phyloP scores from a whole-genome alignment of 1,140 invertebrate species.

The Tenebrio molitor region DNA sequence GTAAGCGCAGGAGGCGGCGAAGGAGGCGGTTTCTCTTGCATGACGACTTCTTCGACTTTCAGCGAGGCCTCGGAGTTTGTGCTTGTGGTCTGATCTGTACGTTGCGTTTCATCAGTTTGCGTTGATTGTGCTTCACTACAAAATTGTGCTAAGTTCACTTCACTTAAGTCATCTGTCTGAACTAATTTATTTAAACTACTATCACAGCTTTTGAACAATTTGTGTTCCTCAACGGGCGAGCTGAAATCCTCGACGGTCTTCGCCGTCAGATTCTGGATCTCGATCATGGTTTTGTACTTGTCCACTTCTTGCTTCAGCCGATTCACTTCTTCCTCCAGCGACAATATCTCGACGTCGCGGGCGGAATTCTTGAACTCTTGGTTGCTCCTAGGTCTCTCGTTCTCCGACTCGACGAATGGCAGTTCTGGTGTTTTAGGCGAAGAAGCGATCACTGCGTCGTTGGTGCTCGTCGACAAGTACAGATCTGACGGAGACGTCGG shows the following conservation, averaged over 20 bases:
- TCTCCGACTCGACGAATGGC: constrained; percentile 2
- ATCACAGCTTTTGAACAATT: constrained; percentile 64
- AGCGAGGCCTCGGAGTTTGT: not conserved
- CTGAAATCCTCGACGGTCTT: constrained; percentile 68
- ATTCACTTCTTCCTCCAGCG: constrained; percentile 67
- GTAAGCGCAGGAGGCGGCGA: constrained; percentile 9
- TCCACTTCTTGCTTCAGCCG: constrained; percentile 70
- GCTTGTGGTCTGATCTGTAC: constrained; percentile 29
- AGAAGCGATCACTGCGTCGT: constrained; percentile 28
- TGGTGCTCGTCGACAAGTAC: constrained; percentile 44
- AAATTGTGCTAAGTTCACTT: constrained; percentile 24
- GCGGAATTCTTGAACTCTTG: constrained; percentile 60
- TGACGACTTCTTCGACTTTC: not conserved
- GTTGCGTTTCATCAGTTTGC: constrained; percentile 41
- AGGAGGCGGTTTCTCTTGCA: constrained; percentile 6
- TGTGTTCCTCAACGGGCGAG: constrained; percentile 65
- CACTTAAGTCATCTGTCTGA: constrained; percentile 37
- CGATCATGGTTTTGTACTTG: constrained; percentile 69
- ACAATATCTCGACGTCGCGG: constrained; percentile 62
- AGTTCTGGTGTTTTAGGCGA: constrained; percentile 36
- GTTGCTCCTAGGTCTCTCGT: constrained; percentile 11
- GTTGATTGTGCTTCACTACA: constrained; percentile 43
- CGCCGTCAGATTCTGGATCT: constrained; percentile 70
- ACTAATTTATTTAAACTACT: constrained; percentile 62
- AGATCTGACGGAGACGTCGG: constrained; percentile 58